A percentile compares a stretch with the other conserved stretches of the same genome.
phyloP scores from a whole-genome alignment of 2,797 vertebrate genomes.

The Phyllotis vaccarum region DNA sequence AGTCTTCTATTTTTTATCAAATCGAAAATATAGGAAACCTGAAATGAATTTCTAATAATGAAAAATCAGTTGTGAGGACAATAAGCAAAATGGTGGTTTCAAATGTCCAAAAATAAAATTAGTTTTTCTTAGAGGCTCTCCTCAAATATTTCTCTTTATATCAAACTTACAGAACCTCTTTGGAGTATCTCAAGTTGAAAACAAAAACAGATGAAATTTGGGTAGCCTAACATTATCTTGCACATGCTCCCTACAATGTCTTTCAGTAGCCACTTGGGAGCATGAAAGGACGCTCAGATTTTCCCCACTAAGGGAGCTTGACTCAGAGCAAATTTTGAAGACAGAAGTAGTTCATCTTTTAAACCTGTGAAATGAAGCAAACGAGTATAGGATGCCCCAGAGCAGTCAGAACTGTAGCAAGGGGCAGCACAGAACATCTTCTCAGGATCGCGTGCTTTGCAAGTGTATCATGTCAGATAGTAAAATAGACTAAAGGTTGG shows the following conservation, averaged over 20 bases:
- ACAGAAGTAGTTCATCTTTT: not conserved
- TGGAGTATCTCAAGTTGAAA: not conserved
- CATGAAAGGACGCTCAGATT: not conserved
- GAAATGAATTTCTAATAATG: not conserved
- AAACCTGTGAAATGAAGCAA: not conserved
- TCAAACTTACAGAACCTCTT: not conserved
- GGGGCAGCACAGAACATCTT: not conserved
- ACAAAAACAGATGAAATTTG: not conserved
- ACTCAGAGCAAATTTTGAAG: not conserved
- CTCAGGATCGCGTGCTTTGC: accelerated
- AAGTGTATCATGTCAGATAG: not conserved
- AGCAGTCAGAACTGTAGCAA: not conserved
- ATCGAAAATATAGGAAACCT: conserved; percentile 1
- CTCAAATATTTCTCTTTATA: not conserved
- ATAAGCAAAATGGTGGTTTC: not conserved
- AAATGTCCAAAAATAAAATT: not conserved
- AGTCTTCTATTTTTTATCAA: not conserved
- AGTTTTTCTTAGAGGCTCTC: not conserved
- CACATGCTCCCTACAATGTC: not conserved
- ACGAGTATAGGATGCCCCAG: not conserved
- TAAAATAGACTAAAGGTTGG: not conserved
- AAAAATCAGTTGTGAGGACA: not conserved
- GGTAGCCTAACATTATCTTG: not conserved
- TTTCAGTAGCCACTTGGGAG: not conserved
- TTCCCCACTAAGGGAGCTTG: not conserved